Percentiles rank a stretch among this genome's conserved stretches.
Evolutionary conservation across 2,113 vertebrate genomes (phyloP).

Genomic region (Otus sunia): DNA sequence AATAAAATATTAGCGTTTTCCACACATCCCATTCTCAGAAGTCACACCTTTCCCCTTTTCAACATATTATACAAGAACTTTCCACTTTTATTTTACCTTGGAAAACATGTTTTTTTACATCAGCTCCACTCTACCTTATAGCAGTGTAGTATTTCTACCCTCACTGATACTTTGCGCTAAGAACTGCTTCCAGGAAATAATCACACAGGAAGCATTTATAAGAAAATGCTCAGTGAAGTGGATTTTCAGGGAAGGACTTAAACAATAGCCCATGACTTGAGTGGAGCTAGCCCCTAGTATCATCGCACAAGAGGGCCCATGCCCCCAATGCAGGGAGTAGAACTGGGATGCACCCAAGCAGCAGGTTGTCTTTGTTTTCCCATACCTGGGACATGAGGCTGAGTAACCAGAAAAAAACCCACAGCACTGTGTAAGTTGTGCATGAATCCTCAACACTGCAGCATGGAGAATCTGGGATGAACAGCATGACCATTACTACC

Average conservation of each 20-base stretch:
- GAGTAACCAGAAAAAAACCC: neutral
- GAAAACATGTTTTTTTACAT: neutral
- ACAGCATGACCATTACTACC: neutral
- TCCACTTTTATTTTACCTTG: neutral
- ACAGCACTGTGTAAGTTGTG: neutral
- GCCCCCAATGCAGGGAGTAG: neutral
- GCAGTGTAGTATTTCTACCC: neutral
- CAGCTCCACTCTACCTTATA: neutral
- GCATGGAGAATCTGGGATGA: neutral
- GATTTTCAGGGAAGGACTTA: neutral
- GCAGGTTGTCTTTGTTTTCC: neutral
- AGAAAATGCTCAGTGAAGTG: neutral
- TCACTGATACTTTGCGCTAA: neutral
- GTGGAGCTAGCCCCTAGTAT: neutral
- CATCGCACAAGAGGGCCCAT: neutral
- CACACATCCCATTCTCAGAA: neutral
- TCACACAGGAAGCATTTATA: neutral
- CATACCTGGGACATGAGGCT: neutral
- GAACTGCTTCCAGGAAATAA: neutral
- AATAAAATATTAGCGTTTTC: neutral
- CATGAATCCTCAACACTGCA: accelerated
- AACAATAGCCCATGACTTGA: neutral
- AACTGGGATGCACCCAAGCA: neutral
- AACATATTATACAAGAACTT: neutral
- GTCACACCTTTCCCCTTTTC: neutral